phyloP scores from a whole-genome alignment of 2,888 invertebrate genomes.

The Trissoscelio sp. region DNA sequence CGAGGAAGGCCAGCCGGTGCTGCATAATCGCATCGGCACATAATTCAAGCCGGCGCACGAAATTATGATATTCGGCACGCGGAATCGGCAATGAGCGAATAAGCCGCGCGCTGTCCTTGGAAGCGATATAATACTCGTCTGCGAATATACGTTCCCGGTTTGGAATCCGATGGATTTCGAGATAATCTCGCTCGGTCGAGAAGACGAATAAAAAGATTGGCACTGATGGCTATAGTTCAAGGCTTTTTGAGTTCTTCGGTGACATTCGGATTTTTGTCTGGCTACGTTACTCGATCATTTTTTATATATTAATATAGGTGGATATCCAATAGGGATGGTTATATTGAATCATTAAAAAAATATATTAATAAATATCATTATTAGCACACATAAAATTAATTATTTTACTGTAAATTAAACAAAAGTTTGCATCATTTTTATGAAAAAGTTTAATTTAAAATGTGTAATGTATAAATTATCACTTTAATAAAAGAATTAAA shows the following conservation, averaged over 20 bases:
- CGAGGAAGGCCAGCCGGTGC: conserved; percentile 28
- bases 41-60: conserved; percentile 29
- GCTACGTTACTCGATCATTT: conserved; percentile 8
- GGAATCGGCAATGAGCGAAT: conserved; percentile 52
- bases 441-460: too few relatives aligned
- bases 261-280: conserved; percentile 13
- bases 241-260: conserved; percentile 15
- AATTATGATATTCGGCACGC: conserved; percentile 51
- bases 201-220: conserved; percentile 46
- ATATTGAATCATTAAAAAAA: too few relatives aligned
- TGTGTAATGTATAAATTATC: too few relatives aligned
- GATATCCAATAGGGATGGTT: too few relatives aligned
- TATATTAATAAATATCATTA: too few relatives aligned
- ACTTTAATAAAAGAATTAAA: too few relatives aligned
- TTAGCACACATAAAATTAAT: too few relatives aligned
- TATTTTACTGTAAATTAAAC: too few relatives aligned
- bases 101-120: conserved; percentile 40
- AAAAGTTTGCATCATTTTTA: too few relatives aligned
- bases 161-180: conserved; percentile 53
- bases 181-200: conserved; percentile 36
- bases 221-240: conserved; percentile 46
- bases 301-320: not conserved
- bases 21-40: conserved; percentile 12
- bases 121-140: conserved; percentile 9
- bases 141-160: conserved; percentile 31